Conservation (phyloP, 2,797 vertebrate genomes). For the Rachycentron canadum region DNA sequence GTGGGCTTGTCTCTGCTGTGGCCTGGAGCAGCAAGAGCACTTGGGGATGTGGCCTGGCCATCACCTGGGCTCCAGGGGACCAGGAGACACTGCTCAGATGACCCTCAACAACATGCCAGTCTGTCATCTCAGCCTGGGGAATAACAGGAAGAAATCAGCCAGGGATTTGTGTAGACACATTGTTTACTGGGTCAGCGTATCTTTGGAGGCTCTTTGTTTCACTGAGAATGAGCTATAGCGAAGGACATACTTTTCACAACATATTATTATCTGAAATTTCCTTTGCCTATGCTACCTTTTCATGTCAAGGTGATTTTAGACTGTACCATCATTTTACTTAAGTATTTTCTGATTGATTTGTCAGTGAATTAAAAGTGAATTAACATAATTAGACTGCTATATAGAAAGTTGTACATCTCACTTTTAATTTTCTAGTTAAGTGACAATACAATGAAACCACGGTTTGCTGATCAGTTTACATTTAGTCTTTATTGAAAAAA, state of each 20-base stretch:
- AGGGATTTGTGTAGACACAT: conserved; percentile 69
- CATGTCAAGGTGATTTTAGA: conserved; percentile 31
- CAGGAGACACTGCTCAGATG: conserved; percentile 75
- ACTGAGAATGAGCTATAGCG: conserved; percentile 49
- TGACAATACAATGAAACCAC: conserved; percentile 29
- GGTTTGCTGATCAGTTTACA: conserved; percentile 21
- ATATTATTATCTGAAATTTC: conserved; percentile 38
- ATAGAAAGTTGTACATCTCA: conserved; percentile 37
- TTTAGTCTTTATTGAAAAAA: conserved; percentile 30
- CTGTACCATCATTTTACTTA: conserved; percentile 19
- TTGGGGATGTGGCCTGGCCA: conserved; percentile 78
- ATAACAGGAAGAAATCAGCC: conserved; percentile 68
- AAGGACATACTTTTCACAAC: conserved; percentile 48
- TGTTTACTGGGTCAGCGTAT: conserved; percentile 70
- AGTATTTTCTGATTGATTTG: conserved; percentile 31
- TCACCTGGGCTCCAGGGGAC: conserved; percentile 81
- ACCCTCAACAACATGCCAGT: conserved; percentile 85
- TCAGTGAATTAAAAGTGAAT: conserved; percentile 48
- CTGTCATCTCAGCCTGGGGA: conserved; percentile 80
- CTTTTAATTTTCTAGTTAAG: conserved; percentile 25
- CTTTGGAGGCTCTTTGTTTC: conserved; percentile 64
- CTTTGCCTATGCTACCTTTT: conserved; percentile 16
- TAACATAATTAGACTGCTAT: conserved; percentile 45
- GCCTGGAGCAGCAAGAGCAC: conserved; percentile 75
- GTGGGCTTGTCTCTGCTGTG: conserved; percentile 78